Base-by-base conservation (phyloP, 64 coral and sea anemone genomes). In the Montipora efflorescens region DNA sequence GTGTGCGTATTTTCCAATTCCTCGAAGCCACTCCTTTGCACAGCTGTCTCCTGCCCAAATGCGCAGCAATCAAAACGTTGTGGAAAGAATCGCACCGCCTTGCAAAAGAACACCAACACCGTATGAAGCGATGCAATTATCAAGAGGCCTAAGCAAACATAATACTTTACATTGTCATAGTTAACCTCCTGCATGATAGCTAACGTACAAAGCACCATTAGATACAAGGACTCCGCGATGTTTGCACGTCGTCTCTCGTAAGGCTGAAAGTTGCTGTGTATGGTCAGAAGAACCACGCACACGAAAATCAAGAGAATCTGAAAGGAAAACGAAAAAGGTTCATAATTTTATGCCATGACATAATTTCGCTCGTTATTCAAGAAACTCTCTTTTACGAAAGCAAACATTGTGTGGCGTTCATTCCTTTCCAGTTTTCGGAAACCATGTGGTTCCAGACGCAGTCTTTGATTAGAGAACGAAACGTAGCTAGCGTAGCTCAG, bases 201-300 rank as follows among this genome's bases (percentile, higher is more conserved):
- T 7, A 95, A 21, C 6, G 71, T 90, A 57, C 87, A 90, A 4
- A 95, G 88, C 45, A 95, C 79, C 9, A 77, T 21, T 7, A 95
- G 70, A 67, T 95, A 90, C 1, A 90, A 53, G 2, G 87, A 90
- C 57, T 95, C 93, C 61, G 55, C 5, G 16, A 82, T 69, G 80
- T 95, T 95, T 7, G 57, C 75, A 5, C 88, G 44, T 10, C 25
- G 73, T 2, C 11, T 46, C 21, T 25, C 5, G 74, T 95, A 95
- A 12, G 93, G 93, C 23, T 95, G 93, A 88, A 75, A 84, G 47
- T 95, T 95, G 73, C 87, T 95, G 23, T 95, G 93, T 9, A 90
- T 16, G 14, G 80, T 88, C 43, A 95, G 55, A 12, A 95, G 46
- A 25, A 95, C n/a, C 25, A 95, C 59, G 67, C 87, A 95, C 4